Base-by-base conservation (phyloP, 2,797 vertebrate genomes). In the Gymnoscopelus microlampas region DNA sequence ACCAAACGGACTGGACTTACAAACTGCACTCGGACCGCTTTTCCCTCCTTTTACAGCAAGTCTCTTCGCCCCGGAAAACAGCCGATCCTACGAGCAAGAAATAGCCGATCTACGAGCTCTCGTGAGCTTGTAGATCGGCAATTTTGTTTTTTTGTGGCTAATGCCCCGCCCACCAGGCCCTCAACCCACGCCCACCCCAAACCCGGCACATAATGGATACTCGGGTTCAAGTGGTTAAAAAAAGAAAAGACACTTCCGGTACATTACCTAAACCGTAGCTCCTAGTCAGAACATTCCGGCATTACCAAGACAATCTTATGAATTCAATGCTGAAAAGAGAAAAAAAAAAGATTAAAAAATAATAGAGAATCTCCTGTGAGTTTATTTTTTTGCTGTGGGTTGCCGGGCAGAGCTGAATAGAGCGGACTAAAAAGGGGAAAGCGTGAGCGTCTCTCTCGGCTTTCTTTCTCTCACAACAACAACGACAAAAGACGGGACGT, bases 261-360 rank as follows among this genome's bases (percentile, higher is more conserved):
- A 13, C 10, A 14, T 50, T 75, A 76, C 73, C 47, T 61, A 71
- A 74, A 71, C 44, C 57, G 49, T 79, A 87, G 79, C 71, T 48
- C 70, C 63, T 88, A 89, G 80, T 79, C 53, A 85, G 82, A 49
- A 91, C 82, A 86, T 85, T 87, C 85, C 85, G 85, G 83, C 84
- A 90, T 87, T 80, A 80, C 4, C 51, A 84, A 62, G 83, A 89
- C 86, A 90, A 90, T 90, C 88, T 86, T 76, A 35, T 78, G 66
- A 82, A 81, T 76, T 80, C 48, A 79, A 60, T 71, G 70, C 81
- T 74, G 71, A 76, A 77, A 60, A 54, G 44, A 24, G 53, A 56
- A 53, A 50, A 50, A 48, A 9, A 8, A 48, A 48, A 19, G 19
- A 19, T 19, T 48, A 3, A 48, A 8, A 48, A 48, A 23, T 5